Percentiles rank a stretch among this genome's conserved stretches.
phyloP scores from a whole-genome alignment of 37 sponge, comb jelly and placozoan genomes.

The Geodia barretti region DNA sequence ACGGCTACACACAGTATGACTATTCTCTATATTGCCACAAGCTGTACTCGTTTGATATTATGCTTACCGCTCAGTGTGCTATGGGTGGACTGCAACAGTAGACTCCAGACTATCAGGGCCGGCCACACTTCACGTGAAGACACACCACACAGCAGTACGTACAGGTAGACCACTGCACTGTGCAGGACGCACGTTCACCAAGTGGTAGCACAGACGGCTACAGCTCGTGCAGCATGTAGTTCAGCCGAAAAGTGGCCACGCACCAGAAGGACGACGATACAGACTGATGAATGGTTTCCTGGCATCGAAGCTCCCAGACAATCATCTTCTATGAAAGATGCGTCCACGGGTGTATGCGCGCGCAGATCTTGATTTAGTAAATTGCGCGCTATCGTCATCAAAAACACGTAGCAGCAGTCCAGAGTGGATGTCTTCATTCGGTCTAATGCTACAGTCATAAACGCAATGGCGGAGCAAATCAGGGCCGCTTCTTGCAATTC shows the following conservation, averaged over 20 bases:
- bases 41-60: background rate
- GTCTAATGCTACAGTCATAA: no score
- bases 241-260: no score
- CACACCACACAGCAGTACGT: conserved; percentile 30
- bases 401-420: conserved; percentile 62
- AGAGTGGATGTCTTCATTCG: conserved; percentile 62
- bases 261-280: no score
- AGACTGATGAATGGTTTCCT: no score
- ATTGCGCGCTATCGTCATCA: conserved; percentile 78
- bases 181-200: conserved; percentile 79
- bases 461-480: conserved; percentile 32
- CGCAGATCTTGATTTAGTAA: conserved; percentile 64
- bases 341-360: conserved; percentile 49
- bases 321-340: conserved; percentile 72
- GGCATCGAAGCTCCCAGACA: conserved; percentile 79
- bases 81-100: conserved; percentile 61
- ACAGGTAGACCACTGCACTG: conserved; percentile 55
- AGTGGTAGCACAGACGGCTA: conserved; percentile 75
- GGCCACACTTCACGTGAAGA: conserved; percentile 4
- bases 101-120: conserved; percentile 19
- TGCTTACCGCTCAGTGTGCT: conserved; percentile 58
- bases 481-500: background rate
- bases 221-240: conserved; percentile 66
- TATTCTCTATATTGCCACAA: no score
- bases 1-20: background rate